Conservation (phyloP, 1,140 invertebrate genomes). For the Listronotus oregonensis region DNA sequence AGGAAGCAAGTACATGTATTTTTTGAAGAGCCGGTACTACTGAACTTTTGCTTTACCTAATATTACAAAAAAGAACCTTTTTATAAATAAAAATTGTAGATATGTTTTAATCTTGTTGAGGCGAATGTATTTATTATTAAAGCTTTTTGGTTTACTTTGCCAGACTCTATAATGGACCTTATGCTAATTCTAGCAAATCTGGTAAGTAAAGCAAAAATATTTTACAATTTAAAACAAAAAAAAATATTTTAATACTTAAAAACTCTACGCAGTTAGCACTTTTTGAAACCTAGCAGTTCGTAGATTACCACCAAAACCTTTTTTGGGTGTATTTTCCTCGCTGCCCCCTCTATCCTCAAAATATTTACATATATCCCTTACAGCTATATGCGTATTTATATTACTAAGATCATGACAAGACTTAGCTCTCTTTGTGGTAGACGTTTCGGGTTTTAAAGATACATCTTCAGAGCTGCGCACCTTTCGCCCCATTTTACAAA, state of each 20-base stretch:
- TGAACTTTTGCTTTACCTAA: too few species aligned
- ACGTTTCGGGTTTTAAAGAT: constrained; percentile 53
- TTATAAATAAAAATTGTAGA: too few species aligned
- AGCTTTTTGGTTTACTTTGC: too few species aligned
- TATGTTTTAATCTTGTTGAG: too few species aligned
- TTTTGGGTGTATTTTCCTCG: constrained; percentile 9
- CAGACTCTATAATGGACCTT: too few species aligned
- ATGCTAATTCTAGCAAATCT: too few species aligned
- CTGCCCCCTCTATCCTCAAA: constrained; percentile 58
- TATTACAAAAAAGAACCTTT: too few species aligned
- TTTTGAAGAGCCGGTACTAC: too few species aligned
- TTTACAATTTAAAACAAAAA: too few species aligned
- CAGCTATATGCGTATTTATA: constrained; percentile 53
- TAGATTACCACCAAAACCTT: not conserved
- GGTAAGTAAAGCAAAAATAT: too few species aligned
- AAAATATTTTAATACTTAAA: not conserved
- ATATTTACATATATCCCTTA: constrained; percentile 66
- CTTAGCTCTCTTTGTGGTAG: constrained; percentile 60
- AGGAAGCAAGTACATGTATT: too few species aligned
- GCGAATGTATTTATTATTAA: too few species aligned
- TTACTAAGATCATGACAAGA: constrained; percentile 65
- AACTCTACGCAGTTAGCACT: not conserved
- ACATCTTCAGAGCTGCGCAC: constrained; percentile 61
- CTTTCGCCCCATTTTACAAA: constrained; percentile 60
- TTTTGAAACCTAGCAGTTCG: not conserved